Evolutionary conservation across 1,140 invertebrate species (phyloP).

Genomic region (Zaprionus ornatus): DNA sequence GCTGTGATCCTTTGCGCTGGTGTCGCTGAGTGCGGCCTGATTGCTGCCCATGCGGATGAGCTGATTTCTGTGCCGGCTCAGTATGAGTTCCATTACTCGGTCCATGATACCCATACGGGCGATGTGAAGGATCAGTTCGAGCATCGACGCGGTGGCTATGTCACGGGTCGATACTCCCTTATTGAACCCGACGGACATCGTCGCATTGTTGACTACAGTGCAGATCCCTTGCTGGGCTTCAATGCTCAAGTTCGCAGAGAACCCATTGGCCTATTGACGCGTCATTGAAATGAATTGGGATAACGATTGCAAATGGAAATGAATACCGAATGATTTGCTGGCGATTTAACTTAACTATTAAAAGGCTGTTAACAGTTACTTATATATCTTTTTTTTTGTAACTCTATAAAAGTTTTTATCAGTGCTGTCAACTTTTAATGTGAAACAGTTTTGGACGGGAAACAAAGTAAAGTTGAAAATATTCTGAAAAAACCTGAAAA

Average conservation of each 20-base stretch:
- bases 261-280: conserved; percentile 43
- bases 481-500: too few species aligned
- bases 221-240: conserved; percentile 83
- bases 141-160: conserved; percentile 85
- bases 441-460: too few species aligned
- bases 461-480: too few species aligned
- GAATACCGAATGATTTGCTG: conserved; percentile 7
- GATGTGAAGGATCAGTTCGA: conserved; percentile 88
- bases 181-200: conserved; percentile 84
- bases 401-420: too few species aligned
- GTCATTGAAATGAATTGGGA: conserved; percentile 30
- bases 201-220: conserved; percentile 83
- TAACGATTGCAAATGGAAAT: background rate
- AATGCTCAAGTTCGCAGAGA: conserved; percentile 82
- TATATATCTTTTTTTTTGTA: background rate
- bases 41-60: conserved; percentile 60
- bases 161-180: conserved; percentile 80
- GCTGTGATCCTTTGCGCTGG: conserved; percentile 43
- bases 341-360: conserved; percentile 12
- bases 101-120: conserved; percentile 87
- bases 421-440: too few species aligned
- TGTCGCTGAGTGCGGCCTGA: conserved; percentile 49
- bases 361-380: conserved; percentile 52
- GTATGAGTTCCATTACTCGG: conserved; percentile 87
- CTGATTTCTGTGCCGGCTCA: conserved; percentile 85